A percentile compares a stretch with the other conserved stretches of the same genome.
Conservation (phyloP, 2,797 vertebrate genomes). For the Pteronotus mesoamericanus region DNA sequence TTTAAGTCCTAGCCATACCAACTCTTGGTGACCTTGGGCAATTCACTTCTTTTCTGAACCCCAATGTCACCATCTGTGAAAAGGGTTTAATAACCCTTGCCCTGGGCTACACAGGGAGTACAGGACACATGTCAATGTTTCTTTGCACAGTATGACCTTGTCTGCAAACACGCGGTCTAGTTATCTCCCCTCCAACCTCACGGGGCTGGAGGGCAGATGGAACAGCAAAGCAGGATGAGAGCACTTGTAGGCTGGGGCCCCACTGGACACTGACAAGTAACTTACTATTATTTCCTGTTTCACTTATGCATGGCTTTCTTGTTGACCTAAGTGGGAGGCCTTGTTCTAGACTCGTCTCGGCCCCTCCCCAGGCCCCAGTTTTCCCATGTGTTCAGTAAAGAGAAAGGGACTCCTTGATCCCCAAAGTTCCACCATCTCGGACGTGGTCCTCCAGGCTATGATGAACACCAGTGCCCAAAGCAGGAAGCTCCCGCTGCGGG, state of each 20-base stretch:
- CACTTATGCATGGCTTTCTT: background rate
- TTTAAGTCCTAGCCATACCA: background rate
- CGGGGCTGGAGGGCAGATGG: background rate
- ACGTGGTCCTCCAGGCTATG: background rate
- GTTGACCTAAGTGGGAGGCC: background rate
- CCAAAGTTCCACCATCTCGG: background rate
- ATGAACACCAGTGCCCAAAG: background rate
- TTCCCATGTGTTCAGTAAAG: background rate
- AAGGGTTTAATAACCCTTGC: background rate
- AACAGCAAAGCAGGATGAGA: background rate
- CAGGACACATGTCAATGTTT: fast-evolving
- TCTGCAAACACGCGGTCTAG: background rate
- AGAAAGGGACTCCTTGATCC: background rate
- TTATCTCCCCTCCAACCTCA: background rate
- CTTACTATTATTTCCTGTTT: background rate
- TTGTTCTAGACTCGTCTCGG: background rate
- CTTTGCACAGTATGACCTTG: background rate
- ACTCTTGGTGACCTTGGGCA: background rate
- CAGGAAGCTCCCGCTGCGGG: background rate
- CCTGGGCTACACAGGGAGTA: background rate
- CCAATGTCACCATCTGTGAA: background rate
- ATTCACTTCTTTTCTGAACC: background rate
- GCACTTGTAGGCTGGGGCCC: background rate
- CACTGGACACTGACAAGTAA: background rate
- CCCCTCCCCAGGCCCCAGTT: background rate